A percentile compares a stretch with the other conserved stretches of the same genome.
phyloP scores from a whole-genome alignment of 2,888 invertebrate species.

The Galeruca laticollis region DNA sequence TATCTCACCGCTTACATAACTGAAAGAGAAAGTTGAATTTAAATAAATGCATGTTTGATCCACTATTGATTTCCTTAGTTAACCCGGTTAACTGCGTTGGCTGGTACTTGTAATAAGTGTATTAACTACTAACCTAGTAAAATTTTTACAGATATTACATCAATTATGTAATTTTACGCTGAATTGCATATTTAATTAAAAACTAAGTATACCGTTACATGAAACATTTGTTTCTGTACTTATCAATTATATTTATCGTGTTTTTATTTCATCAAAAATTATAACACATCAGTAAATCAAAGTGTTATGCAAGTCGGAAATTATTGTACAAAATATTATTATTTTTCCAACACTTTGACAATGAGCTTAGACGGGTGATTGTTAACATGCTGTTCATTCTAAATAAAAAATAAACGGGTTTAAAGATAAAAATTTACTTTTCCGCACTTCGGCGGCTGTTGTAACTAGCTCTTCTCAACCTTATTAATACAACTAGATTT shows the following conservation, averaged over 20 bases:
- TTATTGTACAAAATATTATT: neutral
- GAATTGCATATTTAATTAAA: neutral
- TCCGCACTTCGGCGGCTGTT: too few species aligned
- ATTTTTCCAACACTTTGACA: neutral
- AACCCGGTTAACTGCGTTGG: slow-evolving; percentile 25
- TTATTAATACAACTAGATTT: too few species aligned
- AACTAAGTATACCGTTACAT: too few species aligned
- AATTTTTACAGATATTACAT: neutral
- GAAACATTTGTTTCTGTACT: neutral
- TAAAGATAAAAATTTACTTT: too few species aligned
- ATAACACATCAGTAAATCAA: too few species aligned
- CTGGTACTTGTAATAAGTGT: slow-evolving; percentile 9
- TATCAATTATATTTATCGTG: neutral
- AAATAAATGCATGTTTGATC: slow-evolving; percentile 25
- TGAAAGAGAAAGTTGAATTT: slow-evolving; percentile 31
- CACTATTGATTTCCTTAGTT: slow-evolving; percentile 22
- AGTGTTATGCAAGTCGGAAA: neutral
- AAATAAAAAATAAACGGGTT: too few species aligned
- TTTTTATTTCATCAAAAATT: neutral
- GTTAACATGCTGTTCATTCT: too few species aligned
- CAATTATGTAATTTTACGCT: neutral
- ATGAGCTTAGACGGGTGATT: too few species aligned
- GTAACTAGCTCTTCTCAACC: too few species aligned
- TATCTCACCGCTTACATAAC: slow-evolving; percentile 24
- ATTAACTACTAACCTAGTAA: slow-evolving; percentile 4